Evolutionary conservation across 1,140 invertebrate genomes (phyloP), one percentile per base, ranked within the genome.

Genomic region (Agrilus planipennis): DNA sequence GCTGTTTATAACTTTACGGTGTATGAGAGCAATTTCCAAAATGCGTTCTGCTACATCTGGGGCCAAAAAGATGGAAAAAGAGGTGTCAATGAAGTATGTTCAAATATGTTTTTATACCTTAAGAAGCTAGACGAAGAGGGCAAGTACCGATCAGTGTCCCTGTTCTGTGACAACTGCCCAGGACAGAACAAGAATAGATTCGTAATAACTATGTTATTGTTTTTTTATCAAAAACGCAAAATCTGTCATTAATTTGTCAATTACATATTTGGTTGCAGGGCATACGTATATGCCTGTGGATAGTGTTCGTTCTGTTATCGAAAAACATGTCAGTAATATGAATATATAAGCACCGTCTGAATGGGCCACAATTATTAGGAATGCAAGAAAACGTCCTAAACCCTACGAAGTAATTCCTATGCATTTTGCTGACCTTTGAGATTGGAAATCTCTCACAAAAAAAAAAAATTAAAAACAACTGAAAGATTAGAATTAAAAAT

Each of bases 1-100:
- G 21, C 49, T 12, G 43, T 61, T 4, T 62, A 60, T 42, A 68
- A 66, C 50, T 56, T 59, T 18, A 64, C 60, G 7, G 27, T 65
- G 27, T 64, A 51, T 46, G 54, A 65, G 30, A 30, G 51, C 14
- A 42, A 18, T 9, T 55, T 42, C 9, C 23, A 45, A 9, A 46
- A 52, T 39, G 54, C 35, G 10, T 38, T 16, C 21, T 64, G 61
- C 39, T 61, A 56, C 40, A 34, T 57, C 4, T 67, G 62, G 62
- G 46, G 58, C 46, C 60, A 67, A 43, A 42, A 45, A 5, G 53
- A 59, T 27, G 64, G 52, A 22, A 54, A 54, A 17, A 46, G 60
- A 39, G 56, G 51, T 15, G 48, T 55, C 14, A 58, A 57, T 27
- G 54, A 59, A 50, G 64, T 65, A 39, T 50, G 51, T 27, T 52